Evolutionary conservation across 2,888 invertebrate genomes (phyloP), one percentile per base, ranked within the genome.

Genomic region (Drosophila formosana): DNA sequence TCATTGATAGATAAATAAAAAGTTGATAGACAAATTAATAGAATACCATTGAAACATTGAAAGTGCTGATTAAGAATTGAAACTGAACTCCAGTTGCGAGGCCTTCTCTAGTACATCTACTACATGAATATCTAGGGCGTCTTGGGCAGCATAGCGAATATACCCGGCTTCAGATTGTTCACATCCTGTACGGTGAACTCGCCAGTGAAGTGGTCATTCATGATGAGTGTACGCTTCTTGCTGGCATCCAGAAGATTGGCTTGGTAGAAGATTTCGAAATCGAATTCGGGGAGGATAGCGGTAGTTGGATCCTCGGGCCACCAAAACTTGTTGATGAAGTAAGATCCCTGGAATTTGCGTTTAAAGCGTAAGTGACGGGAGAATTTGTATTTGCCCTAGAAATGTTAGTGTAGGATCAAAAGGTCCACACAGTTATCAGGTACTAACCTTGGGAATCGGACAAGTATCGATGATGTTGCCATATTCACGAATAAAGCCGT

Each of bases 241-340:
- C 26, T 75, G 30, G 87, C 89, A 70, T 91, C 91, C 50, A 91
- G 37, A 26, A 75, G 82, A 49, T 72, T 76, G 5, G 82, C 87
- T 23, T 80, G 66, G 41, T 88, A 72, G 9, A 69, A 66, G 1
- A 91, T 64, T 0, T 88, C 86, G 28, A 90, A 90, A 26, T 91
- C 90, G 3, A 90, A 37, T 18, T 91, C 91, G 0, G 91, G 91
- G 11, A 91, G 62, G 1, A 78, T 84, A 4, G 89, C 78, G 5
- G 87, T 78, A 0, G 91, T 71, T 9, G 91, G 75, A 57, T 92
- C 92, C 68, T 92, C 92, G 5, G 92, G 92, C 78, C 90, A 80
- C 92, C 92, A 92, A 66, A 92, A 74, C 50, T 88, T 90, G 51
- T 90, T 89, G 52, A 91, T 67, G 18, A 58, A 86, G 65, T 92